phyloP scores from a whole-genome alignment of 2,888 invertebrate genomes.

The Melikaiella ostensackeni region DNA sequence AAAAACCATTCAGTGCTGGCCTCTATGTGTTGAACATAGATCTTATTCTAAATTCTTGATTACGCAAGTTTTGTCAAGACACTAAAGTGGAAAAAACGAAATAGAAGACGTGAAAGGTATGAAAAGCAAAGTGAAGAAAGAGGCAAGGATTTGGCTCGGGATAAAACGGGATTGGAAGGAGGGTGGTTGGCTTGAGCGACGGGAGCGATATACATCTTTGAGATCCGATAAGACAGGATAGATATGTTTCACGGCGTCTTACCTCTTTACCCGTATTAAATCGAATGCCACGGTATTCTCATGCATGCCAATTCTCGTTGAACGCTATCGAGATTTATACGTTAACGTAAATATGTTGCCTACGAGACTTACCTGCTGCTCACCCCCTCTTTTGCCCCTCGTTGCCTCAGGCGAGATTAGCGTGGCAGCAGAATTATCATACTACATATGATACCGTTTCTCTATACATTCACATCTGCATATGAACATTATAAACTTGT shows the following conservation, averaged over 20 bases:
- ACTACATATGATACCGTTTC: not conserved
- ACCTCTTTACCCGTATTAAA: slow-evolving; percentile 75
- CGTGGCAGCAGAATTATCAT: slow-evolving; percentile 1
- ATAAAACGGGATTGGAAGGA: slow-evolving; percentile 52
- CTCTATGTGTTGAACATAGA: not conserved
- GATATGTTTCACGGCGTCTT: slow-evolving; percentile 73
- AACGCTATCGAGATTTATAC: slow-evolving; percentile 70
- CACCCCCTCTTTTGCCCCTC: slow-evolving; percentile 3
- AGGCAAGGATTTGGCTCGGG: slow-evolving; percentile 52
- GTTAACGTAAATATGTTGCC: slow-evolving; percentile 72
- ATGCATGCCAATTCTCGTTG: slow-evolving; percentile 74
- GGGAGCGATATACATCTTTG: slow-evolving; percentile 71
- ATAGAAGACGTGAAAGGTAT: not conserved
- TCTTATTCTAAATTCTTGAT: not conserved
- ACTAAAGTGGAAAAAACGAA: slow-evolving; percentile 7
- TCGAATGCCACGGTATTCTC: slow-evolving; percentile 75
- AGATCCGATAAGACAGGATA: slow-evolving; percentile 73
- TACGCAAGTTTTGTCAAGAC: not conserved
- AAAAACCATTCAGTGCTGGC: too few species aligned
- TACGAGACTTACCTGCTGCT: slow-evolving; percentile 43
- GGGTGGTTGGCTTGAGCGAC: slow-evolving; percentile 41
- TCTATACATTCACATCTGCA: not conserved
- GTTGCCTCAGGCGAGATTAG: slow-evolving; percentile 11
- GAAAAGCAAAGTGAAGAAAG: slow-evolving; percentile 12
- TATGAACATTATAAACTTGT: not conserved